These are phyloP conservation scores for Pionites leucogaster DNA, from an alignment of 2,113 vertebrate genomes.

Conservation along the genomic window DNA sequence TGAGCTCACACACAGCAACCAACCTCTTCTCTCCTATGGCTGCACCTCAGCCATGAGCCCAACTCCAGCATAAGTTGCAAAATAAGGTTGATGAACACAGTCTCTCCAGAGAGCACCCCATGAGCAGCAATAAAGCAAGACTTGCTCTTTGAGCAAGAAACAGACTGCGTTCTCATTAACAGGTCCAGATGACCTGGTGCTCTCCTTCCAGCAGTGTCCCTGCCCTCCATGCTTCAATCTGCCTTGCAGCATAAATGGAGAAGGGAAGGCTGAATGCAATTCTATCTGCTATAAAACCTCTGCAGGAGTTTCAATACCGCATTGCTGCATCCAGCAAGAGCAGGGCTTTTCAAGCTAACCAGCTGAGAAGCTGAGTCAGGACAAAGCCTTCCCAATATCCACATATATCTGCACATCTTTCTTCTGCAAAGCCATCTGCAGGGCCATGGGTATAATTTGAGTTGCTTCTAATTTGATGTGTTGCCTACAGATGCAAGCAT, in stretches of 20 bases:
- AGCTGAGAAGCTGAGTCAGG: not conserved
- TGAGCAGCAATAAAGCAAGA: not conserved
- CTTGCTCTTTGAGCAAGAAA: not conserved
- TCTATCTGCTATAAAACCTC: not conserved
- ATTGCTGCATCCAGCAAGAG: not conserved
- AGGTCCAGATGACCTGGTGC: not conserved
- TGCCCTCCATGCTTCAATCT: accelerated
- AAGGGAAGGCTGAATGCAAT: not conserved
- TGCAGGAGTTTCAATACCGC: not conserved
- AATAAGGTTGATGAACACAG: not conserved
- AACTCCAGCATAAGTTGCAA: not conserved
- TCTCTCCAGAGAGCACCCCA: not conserved
- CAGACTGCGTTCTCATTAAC: not conserved
- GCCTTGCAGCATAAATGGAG: not conserved
- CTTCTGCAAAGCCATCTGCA: not conserved
- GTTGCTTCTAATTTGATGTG: not conserved
- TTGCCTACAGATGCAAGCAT: not conserved
- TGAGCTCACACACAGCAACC: not conserved
- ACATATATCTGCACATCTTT: not conserved
- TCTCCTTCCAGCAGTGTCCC: not conserved
- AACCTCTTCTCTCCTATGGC: not conserved
- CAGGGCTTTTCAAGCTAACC: not conserved
- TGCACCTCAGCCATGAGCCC: not conserved
- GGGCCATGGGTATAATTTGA: accelerated
- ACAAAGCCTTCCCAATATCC: not conserved